Base-by-base conservation (phyloP, 2,888 invertebrate genomes). In the Ashinkailepas kermadecensis region DNA sequence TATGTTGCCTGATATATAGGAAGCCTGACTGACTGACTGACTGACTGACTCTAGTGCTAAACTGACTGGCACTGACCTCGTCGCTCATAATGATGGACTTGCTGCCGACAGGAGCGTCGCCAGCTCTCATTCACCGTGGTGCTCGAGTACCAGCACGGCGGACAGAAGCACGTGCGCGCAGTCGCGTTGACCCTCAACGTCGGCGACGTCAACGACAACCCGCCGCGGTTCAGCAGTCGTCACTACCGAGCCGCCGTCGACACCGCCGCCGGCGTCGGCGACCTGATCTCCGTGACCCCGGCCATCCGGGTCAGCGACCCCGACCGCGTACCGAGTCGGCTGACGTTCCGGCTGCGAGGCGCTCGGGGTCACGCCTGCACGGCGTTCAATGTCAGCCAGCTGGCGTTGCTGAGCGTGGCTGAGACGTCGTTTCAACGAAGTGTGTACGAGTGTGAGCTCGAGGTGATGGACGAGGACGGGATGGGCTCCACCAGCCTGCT, bases 121-220 rank as follows among this genome's bases (percentile, higher is more conserved):
- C 74, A 74, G 74, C 74, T 74, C 18, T 74, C 74, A 0, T 74
- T 74, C 74, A 74, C 74, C 18, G 74, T 21, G 6, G 74, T 74
- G 11, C 74, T 74, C 7, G 23, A 74, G 74, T 74, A 18, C 54
- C 74, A 23, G 7, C 54, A 23, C 18, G 8, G 18, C 9, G 54
- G 74, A 11, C 74, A 21, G 18, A 39, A 18, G 11, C 54, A 54
- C 54, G 74, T 74, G 39, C 74, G 74, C 0, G 74, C 74, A 2
- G 74, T 13, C 7, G 74, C 39, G 13, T 13, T 74, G 15, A 74
- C 74, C 54, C 18, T 74, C 15, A 13, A 10, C 54, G 74, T 74
- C 6, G 18, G 13, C 8, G 74, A 74, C 54, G 9, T 54, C 18
- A 74, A 74, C 54, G 74, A 74, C 74, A 74, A 74, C 74, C 11